Base-by-base conservation (phyloP, 1,140 invertebrate species). In the Bombus picipes region DNA sequence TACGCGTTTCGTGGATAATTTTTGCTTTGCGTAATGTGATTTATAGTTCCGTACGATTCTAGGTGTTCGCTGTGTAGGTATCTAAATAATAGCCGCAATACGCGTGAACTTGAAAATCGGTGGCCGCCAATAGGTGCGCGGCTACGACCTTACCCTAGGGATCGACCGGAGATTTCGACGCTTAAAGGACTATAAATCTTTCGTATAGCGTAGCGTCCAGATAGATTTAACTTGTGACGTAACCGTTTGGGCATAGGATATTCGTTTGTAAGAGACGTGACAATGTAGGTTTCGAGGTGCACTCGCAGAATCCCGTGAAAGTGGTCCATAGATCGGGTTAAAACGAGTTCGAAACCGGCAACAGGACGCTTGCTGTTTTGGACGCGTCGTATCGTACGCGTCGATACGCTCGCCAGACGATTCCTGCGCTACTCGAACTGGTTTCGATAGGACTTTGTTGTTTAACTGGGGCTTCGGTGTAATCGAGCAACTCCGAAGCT, bases 301-400 rank as follows among this genome's bases (percentile, higher is more conserved):
- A 2, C 18, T 53, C 47, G 18, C 53, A 13, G 22, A 65, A 78
- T 85, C 32, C 6, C 4, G 22, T 15, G 70, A 68, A 74, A 85
- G 68, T 34, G 47, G 41, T 32, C n/a, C 34, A 4, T 57, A 43
- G 85, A 65, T 78, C 25, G 62, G 22, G 39, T 70, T 80, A 83
- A 68, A 83, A 76, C 68, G 74, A 47, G 68, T 73, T 71, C 32
- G 71, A 66, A 77, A 65, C n/a, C 57, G 81, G 53, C 10, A 59
- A 59, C 47, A 57, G 25, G 62, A 47, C 22, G 39, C 15, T 53
- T 18, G 39, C 9, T 39, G 43, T 53, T 53, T 53, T 28, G 9
- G 2, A 34, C 25, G 62, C 18, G 41, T 77, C 81, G 70, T n/a
- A 32, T 28, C 10, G 4, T 65, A 32, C 28, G 57, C 41, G 47